A percentile compares a stretch with the other conserved stretches of the same genome.
Evolutionary conservation across 2,888 invertebrate genomes (phyloP).

Genomic region (Cartodere bifasciata): DNA sequence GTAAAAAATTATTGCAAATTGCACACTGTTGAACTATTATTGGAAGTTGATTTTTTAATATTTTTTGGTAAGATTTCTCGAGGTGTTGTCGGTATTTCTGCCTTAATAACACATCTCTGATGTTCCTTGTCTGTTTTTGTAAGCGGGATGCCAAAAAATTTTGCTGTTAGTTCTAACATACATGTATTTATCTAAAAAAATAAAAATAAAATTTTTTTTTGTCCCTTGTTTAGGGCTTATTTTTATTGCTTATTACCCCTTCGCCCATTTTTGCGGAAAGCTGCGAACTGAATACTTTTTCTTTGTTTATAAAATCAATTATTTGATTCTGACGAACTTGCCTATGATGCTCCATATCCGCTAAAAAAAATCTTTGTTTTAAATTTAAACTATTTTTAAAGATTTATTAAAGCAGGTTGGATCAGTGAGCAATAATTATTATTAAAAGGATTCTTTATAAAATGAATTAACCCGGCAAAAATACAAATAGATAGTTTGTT

Average conservation of each 20-base stretch:
- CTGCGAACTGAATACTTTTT: constrained; percentile 46
- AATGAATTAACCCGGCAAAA: no score
- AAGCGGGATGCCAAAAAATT: constrained; percentile 50
- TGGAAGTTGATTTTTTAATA: constrained; percentile 7
- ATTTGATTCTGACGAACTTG: constrained; percentile 52
- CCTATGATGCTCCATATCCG: constrained; percentile 60
- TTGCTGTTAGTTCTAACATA: constrained; percentile 59
- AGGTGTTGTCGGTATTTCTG: constrained; percentile 39
- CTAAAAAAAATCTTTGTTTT: constrained; percentile 20
- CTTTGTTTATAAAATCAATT: constrained; percentile 49
- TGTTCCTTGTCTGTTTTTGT: constrained; percentile 53
- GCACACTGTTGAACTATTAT: constrained; percentile 16
- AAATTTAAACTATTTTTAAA: no score
- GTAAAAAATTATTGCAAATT: constrained; percentile 12
- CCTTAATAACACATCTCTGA: constrained; percentile 51
- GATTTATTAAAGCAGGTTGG: no score
- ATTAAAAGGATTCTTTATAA: no score
- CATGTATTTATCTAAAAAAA: constrained; percentile 45
- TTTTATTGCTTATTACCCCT: no score
- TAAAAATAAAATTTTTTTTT: constrained; percentile 1
- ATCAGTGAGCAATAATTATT: no score
- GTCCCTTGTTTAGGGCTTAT: no score
- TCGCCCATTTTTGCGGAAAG: constrained; percentile 64
- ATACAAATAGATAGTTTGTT: no score
- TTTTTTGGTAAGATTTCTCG: no score